Evolutionary conservation across 2,797 vertebrate species (phyloP).

Genomic region (Urophycis tenuis): DNA sequence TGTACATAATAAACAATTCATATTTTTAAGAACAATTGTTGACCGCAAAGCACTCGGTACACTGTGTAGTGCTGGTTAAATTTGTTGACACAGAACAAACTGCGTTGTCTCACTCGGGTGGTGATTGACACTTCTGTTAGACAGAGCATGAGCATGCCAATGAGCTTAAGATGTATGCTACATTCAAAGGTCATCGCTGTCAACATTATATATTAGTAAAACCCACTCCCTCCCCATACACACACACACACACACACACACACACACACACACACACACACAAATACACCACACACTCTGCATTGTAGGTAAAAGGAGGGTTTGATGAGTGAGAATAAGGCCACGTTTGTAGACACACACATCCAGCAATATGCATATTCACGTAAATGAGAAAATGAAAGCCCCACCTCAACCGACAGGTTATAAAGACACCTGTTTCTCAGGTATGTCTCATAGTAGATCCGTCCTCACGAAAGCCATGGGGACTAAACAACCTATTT

Average conservation of each 20-base stretch:
- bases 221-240: neutral
- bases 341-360: slow-evolving; percentile 1
- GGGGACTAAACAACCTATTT: slow-evolving; percentile 45
- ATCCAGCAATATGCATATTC: neutral
- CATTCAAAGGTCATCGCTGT: neutral
- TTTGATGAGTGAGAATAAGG: neutral
- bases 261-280: neutral
- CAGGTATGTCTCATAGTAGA: slow-evolving; percentile 33
- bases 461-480: slow-evolving; percentile 48
- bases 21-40: too few relatives aligned
- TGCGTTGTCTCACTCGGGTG: neutral
- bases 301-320: slow-evolving; percentile 2
- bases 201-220: neutral
- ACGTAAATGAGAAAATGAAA: neutral
- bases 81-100: neutral
- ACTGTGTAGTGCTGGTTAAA: neutral
- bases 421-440: slow-evolving; percentile 42
- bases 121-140: neutral
- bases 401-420: slow-evolving; percentile 40
- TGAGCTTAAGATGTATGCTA: neutral
- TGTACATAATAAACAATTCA: too few relatives aligned
- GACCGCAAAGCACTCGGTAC: neutral
- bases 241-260: neutral
- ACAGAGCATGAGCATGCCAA: neutral
- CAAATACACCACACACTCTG: neutral